Percentiles rank a stretch among this genome's conserved stretches.
Evolutionary conservation across 2,888 invertebrate species (phyloP).

Genomic region (Heliconius cydno): DNA sequence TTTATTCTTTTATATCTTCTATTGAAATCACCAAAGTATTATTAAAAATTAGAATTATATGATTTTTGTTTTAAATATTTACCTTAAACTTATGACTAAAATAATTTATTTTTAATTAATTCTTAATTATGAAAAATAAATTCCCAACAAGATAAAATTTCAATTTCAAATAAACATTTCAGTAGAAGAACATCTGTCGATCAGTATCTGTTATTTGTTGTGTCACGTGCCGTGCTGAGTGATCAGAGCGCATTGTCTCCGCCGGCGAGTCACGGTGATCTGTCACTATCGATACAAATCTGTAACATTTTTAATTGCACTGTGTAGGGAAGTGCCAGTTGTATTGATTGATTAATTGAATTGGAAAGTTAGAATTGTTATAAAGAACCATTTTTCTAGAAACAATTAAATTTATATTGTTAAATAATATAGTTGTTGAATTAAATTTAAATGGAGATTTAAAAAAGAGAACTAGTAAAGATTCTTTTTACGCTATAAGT

Average conservation of each 20-base stretch:
- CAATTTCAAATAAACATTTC: conserved; percentile 11
- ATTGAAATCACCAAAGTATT: neutral
- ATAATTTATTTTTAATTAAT: neutral
- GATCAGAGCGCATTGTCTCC: conserved; percentile 54
- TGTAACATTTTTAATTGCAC: conserved; percentile 52
- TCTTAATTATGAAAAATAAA: neutral
- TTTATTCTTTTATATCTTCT: neutral
- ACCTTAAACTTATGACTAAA: neutral
- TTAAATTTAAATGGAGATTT: too few species aligned
- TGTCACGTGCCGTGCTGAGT: conserved; percentile 55
- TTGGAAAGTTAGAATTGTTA: conserved; percentile 3
- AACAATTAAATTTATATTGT: neutral
- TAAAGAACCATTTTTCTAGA: neutral
- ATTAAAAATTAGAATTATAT: neutral
- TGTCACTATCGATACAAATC: conserved; percentile 55
- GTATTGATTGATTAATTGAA: conserved; percentile 49
- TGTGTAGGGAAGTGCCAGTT: conserved; percentile 48
- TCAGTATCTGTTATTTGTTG: conserved; percentile 53
- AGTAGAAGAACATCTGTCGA: conserved; percentile 53
- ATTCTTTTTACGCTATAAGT: too few species aligned
- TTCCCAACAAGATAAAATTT: neutral
- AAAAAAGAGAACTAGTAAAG: too few species aligned
- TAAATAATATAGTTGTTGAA: neutral
- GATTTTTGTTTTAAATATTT: neutral
- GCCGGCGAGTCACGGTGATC: conserved; percentile 53